Evolutionary conservation across 2,888 invertebrate genomes (phyloP).

Genomic region (Leucophenga montana): DNA sequence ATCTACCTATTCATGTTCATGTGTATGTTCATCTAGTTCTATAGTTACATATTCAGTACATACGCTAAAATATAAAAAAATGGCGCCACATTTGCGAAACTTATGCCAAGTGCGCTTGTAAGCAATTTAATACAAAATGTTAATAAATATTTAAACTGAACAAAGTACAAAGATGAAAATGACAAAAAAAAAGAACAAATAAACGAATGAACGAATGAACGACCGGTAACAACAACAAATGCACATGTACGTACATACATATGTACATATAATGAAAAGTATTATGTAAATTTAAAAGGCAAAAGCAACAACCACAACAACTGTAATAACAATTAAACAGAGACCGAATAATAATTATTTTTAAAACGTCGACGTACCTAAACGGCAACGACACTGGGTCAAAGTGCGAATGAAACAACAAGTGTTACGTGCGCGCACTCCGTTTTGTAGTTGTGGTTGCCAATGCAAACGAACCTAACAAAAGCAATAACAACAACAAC

Average conservation of each 20-base stretch:
- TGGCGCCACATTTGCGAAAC: not conserved
- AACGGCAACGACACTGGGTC: constrained; percentile 13
- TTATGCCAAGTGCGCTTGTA: not conserved
- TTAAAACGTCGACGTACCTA: not conserved
- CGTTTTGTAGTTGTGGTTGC: no score
- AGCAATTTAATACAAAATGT: not conserved
- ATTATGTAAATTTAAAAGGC: not conserved
- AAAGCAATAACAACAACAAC: no score
- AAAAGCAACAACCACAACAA: constrained; percentile 12
- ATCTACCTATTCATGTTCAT: no score
- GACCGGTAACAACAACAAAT: not conserved
- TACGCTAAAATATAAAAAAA: constrained; percentile 1
- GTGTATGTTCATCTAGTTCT: no score
- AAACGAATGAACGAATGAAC: not conserved
- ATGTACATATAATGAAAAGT: not conserved
- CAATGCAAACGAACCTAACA: no score
- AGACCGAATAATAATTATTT: constrained; percentile 2
- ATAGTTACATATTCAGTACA: no score
- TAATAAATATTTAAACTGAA: constrained; percentile 15
- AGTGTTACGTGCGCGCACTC: not conserved
- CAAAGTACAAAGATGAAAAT: constrained; percentile 14
- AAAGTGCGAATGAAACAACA: constrained; percentile 10
- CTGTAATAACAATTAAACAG: constrained; percentile 7
- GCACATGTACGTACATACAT: not conserved
- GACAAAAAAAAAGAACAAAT: not conserved